Evolutionary conservation across 2,113 vertebrate species (phyloP).

Genomic region (Sisor rabdophorus): DNA sequence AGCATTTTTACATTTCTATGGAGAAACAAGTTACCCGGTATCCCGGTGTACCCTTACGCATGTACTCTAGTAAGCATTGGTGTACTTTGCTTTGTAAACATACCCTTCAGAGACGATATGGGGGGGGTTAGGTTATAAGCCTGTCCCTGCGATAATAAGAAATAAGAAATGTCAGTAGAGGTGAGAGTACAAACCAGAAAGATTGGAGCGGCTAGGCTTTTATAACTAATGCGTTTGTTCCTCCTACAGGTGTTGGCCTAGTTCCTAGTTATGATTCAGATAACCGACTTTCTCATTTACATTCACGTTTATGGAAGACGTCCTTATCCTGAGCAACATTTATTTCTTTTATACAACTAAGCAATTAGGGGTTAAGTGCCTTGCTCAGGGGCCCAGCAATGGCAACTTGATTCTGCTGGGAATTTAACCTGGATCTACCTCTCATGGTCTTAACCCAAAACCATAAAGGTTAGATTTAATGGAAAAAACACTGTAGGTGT

Average conservation of each 20-base stretch:
- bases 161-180: too few relatives aligned
- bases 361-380: too few relatives aligned
- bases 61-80: neutral
- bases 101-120: neutral
- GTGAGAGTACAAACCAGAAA: neutral
- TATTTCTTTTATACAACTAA: too few relatives aligned
- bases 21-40: neutral
- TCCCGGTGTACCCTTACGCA: neutral
- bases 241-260: slow-evolving; percentile 28
- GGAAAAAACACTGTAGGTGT: neutral
- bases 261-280: slow-evolving; percentile 16
- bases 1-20: neutral
- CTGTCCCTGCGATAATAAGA: neutral
- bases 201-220: neutral
- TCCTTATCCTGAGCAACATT: too few relatives aligned
- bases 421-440: too few relatives aligned
- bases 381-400: too few relatives aligned
- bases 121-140: neutral
- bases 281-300: neutral
- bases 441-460: neutral
- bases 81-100: slow-evolving; percentile 30
- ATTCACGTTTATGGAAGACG: too few relatives aligned
- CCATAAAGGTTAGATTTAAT: neutral
- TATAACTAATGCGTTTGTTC: slow-evolving; percentile 18
- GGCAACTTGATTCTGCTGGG: too few relatives aligned